phyloP scores from a whole-genome alignment of 2,113 vertebrate species.

The Zosterops borbonicus region DNA sequence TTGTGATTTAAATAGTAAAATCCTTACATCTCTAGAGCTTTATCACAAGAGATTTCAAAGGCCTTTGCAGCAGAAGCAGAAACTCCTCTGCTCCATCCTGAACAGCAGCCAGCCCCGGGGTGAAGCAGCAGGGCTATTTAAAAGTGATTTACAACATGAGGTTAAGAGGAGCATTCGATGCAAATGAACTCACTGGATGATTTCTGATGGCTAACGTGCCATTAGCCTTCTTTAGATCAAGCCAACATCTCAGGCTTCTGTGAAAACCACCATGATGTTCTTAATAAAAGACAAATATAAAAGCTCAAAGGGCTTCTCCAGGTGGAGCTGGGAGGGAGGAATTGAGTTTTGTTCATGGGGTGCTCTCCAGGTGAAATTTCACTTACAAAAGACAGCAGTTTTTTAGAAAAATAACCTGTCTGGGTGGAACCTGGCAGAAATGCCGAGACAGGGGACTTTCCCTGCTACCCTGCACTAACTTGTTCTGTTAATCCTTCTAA shows the following conservation, averaged over 20 bases:
- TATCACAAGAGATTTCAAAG: slow-evolving; percentile 35
- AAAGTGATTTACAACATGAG: slow-evolving; percentile 52
- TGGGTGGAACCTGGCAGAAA: slow-evolving; percentile 53
- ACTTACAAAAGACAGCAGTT: slow-evolving; percentile 21
- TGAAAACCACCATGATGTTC: slow-evolving; percentile 7
- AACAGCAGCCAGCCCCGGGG: slow-evolving; percentile 16
- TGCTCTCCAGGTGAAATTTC: neutral
- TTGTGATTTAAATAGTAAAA: slow-evolving; percentile 1
- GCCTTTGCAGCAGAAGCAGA: neutral
- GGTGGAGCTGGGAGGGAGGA: neutral
- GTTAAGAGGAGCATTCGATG: slow-evolving; percentile 49
- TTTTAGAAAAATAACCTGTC: slow-evolving; percentile 7
- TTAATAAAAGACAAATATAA: neutral
- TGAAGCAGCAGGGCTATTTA: neutral
- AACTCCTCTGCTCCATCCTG: slow-evolving; percentile 1
- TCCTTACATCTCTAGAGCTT: neutral
- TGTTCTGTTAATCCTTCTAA: slow-evolving; percentile 66
- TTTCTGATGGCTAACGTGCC: slow-evolving; percentile 43
- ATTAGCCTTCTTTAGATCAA: slow-evolving; percentile 8
- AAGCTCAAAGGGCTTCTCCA: slow-evolving; percentile 16
- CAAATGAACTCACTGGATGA: slow-evolving; percentile 49
- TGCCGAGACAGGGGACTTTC: slow-evolving; percentile 50
- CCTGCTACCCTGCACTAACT: slow-evolving; percentile 59
- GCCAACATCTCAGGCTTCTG: neutral
- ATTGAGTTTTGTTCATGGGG: neutral